Evolutionary conservation across 2,797 vertebrate species (phyloP).

Genomic region (Passerculus sandwichensis): DNA sequence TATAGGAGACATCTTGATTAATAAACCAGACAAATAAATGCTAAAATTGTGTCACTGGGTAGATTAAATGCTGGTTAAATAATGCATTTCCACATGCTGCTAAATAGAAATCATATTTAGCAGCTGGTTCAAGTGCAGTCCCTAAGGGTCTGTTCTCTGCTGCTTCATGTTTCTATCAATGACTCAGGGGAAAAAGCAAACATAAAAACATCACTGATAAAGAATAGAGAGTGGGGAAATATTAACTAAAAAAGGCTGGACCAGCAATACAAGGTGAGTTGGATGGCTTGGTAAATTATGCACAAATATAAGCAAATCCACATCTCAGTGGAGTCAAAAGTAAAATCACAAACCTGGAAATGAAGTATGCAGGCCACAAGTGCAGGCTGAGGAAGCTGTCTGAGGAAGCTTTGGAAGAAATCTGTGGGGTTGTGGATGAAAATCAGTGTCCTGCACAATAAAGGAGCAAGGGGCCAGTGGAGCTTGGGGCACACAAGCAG

Average conservation of each 20-base stretch:
- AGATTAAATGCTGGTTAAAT: neutral
- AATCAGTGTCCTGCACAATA: neutral
- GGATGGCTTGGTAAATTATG: neutral
- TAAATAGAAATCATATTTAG: neutral
- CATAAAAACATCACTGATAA: neutral
- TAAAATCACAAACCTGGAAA: neutral
- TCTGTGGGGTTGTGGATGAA: neutral
- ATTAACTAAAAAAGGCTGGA: neutral
- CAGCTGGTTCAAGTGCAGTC: neutral
- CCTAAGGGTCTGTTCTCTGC: neutral
- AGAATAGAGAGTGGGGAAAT: neutral
- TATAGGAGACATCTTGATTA: neutral
- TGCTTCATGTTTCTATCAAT: neutral
- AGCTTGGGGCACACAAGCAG: neutral
- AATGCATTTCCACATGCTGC: neutral
- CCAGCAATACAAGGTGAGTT: neutral
- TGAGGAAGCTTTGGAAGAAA: fast-evolving
- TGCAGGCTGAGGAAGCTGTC: neutral
- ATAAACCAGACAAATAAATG: neutral
- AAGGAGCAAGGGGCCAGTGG: neutral
- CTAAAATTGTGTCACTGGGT: neutral
- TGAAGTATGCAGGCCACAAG: neutral
- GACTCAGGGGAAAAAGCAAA: neutral
- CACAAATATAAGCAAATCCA: neutral
- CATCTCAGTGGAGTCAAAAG: neutral